phyloP scores from a whole-genome alignment of 2,888 invertebrate genomes.

The Lithosia quadra region DNA sequence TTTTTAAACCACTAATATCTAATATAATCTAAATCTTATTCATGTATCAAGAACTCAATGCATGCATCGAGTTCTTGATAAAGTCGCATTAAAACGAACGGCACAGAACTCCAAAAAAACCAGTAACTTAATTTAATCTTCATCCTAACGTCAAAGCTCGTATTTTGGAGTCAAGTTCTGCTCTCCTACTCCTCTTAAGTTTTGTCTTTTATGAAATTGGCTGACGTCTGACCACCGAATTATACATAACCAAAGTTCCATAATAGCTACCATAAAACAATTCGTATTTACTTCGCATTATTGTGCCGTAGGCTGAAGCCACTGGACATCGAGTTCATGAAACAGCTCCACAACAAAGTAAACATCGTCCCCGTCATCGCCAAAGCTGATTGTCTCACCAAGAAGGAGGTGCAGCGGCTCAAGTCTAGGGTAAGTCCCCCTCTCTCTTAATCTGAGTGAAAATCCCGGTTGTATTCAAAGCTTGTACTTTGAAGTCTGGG shows the following conservation, averaged over 20 bases:
- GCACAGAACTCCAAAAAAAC: no score
- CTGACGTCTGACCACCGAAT: neutral
- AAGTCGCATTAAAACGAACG: no score
- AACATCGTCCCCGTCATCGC: conserved; percentile 99
- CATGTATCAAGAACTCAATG: no score
- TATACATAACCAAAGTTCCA: no score
- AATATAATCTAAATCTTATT: no score
- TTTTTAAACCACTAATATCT: no score
- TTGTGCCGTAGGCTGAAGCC: conserved; percentile 92
- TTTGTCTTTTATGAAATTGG: neutral
- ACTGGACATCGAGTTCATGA: conserved; percentile 98
- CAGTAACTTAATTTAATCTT: no score
- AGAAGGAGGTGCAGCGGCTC: conserved; percentile 94
- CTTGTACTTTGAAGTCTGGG: neutral
- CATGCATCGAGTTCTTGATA: no score
- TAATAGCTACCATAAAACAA: no score
- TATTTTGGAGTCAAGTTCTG: no score
- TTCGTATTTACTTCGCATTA: neutral
- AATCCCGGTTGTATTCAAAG: neutral
- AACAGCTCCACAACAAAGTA: conserved; percentile 97
- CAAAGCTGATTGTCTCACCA: conserved; percentile 97
- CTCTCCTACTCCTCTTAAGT: neutral
- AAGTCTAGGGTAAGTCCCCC: conserved; percentile 91
- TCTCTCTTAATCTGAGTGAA: no score
- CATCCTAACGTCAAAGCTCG: no score